A percentile compares a stretch with the other conserved stretches of the same genome.
phyloP scores from a whole-genome alignment of 2,113 vertebrate genomes.

The Danio rerio region DNA sequence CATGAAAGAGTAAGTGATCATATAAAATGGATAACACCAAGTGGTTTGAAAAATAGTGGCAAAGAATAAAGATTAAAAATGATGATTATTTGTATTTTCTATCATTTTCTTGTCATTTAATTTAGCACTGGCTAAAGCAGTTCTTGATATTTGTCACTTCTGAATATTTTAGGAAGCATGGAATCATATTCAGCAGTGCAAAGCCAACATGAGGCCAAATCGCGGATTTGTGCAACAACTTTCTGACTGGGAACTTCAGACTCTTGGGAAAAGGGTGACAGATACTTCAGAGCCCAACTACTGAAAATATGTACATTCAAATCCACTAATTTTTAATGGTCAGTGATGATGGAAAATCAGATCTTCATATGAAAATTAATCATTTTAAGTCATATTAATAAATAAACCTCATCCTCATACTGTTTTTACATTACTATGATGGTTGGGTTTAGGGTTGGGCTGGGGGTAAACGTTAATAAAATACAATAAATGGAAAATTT shows the following conservation, averaged over 20 bases:
- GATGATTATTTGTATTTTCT: too few relatives aligned
- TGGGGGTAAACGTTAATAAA: too few relatives aligned
- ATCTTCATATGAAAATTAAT: not conserved
- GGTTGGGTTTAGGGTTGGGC: too few relatives aligned
- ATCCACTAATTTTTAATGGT: not conserved
- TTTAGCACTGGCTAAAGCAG: too few relatives aligned
- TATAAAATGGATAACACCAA: too few relatives aligned
- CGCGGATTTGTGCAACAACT: conserved; percentile 83
- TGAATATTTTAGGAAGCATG: conserved; percentile 80
- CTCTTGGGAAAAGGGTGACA: conserved; percentile 64
- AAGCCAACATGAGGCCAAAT: conserved; percentile 79
- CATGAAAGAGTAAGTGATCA: too few relatives aligned
- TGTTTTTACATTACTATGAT: too few relatives aligned
- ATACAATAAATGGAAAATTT: too few relatives aligned
- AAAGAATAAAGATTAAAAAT: too few relatives aligned
- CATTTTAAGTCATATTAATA: not conserved
- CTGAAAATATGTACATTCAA: conserved; percentile 63
- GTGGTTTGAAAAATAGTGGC: too few relatives aligned
- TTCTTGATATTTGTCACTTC: not conserved
- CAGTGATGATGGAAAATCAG: not conserved
- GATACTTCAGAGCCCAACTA: conserved; percentile 70
- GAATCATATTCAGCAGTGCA: conserved; percentile 76
- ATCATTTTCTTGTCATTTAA: too few relatives aligned
- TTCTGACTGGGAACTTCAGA: conserved; percentile 80
- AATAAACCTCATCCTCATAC: too few relatives aligned